Conservation (phyloP, 2,113 vertebrate species). For the Poeciliopsis prolifica region DNA sequence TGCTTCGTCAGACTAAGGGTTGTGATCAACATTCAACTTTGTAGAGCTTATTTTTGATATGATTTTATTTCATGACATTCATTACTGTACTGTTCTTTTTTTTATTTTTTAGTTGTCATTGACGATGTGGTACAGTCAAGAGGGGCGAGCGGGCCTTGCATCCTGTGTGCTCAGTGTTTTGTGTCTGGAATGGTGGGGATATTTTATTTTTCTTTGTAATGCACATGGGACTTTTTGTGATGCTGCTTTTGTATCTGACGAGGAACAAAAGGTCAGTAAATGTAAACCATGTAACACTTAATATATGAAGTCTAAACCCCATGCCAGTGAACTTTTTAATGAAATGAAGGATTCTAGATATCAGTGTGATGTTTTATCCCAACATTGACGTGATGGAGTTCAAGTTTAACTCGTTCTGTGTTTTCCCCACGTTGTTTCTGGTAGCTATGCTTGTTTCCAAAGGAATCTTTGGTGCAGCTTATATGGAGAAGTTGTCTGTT, state of each 20-base stretch:
- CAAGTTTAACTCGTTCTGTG: conserved; percentile 44
- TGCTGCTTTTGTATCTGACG: conserved; percentile 66
- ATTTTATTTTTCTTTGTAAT: conserved; percentile 60
- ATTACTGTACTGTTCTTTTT: conserved; percentile 60
- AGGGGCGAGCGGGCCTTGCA: conserved; percentile 79
- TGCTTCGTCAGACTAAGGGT: conserved; percentile 42
- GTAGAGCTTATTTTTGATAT: conserved; percentile 73
- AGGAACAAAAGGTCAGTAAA: conserved; percentile 79
- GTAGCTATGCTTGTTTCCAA: conserved; percentile 61
- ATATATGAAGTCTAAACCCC: conserved; percentile 72
- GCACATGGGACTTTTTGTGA: conserved; percentile 46
- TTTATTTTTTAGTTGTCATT: conserved; percentile 11
- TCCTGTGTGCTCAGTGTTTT: conserved; percentile 77
- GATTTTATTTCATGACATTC: conserved; percentile 60
- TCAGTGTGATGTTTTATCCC: neutral
- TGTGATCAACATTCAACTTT: conserved; percentile 58
- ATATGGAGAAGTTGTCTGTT: conserved; percentile 46
- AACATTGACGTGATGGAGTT: conserved; percentile 41
- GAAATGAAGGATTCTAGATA: conserved; percentile 75
- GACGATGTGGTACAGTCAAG: conserved; percentile 65
- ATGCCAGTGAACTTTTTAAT: conserved; percentile 53
- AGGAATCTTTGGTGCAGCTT: conserved; percentile 68
- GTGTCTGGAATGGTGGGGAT: conserved; percentile 53
- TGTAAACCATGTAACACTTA: conserved; percentile 57
- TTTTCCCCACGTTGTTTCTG: conserved; percentile 44